phyloP scores from a whole-genome alignment of 2,113 vertebrate species.

The Nestor notabilis region DNA sequence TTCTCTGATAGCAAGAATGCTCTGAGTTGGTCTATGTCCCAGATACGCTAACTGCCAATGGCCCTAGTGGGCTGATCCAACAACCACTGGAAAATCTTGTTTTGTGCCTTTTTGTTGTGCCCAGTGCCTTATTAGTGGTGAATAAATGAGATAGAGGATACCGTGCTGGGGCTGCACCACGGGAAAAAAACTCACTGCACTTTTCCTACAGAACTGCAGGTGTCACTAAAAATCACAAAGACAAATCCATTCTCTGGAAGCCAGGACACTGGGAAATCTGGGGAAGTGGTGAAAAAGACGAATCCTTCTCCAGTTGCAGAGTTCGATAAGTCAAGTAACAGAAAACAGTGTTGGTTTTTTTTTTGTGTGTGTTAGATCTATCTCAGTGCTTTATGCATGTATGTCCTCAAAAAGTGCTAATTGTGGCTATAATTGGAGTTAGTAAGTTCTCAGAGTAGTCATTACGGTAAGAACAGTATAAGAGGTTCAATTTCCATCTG shows the following conservation, averaged over 20 bases:
- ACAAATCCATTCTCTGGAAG: neutral
- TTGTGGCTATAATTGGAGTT: conserved; percentile 46
- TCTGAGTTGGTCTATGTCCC: neutral
- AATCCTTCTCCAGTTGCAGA: neutral
- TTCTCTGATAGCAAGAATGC: neutral
- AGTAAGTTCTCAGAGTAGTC: conserved; percentile 52
- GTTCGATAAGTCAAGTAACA: neutral
- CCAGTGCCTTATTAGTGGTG: neutral
- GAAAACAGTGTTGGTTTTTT: neutral
- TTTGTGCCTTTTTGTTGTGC: neutral
- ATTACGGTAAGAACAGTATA: conserved; percentile 36
- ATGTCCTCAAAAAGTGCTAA: conserved; percentile 51
- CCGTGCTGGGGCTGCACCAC: neutral
- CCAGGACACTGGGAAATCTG: neutral
- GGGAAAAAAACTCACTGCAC: neutral
- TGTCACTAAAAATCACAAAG: conserved; percentile 62
- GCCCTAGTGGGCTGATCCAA: neutral
- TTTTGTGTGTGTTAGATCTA: neutral
- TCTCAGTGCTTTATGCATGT: neutral
- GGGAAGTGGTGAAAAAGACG: neutral
- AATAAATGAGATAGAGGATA: neutral
- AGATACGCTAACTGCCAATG: neutral
- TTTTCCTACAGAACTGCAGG: conserved; percentile 60
- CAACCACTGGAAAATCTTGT: neutral
- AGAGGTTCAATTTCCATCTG: conserved; percentile 61